These are phyloP conservation scores for Pterophyllum scalare DNA, from an alignment of 2,113 vertebrate species.

Conservation along the genomic window DNA sequence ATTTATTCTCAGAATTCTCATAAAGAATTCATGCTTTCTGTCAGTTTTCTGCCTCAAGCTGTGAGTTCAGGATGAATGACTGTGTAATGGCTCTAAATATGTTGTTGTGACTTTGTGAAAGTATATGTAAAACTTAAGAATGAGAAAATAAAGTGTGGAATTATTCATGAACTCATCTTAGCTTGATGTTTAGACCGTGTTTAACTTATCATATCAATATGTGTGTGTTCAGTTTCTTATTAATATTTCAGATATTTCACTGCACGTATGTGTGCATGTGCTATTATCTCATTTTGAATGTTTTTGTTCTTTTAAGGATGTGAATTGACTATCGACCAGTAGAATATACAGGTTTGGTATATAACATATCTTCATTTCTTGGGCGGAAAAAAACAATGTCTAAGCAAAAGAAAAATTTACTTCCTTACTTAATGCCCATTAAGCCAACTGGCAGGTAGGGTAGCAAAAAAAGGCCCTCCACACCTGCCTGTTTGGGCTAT, in stretches of 20 bases:
- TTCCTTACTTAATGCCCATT: no score
- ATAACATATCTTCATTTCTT: background rate
- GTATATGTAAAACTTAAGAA: conserved; percentile 31
- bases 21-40: conserved; percentile 33
- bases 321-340: background rate
- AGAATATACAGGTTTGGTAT: background rate
- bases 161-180: conserved; percentile 20
- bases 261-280: background rate
- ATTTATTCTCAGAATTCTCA: background rate
- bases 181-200: background rate
- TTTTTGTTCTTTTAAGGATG: background rate
- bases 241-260: conserved; percentile 24
- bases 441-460: no score
- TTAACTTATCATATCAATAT: conserved; percentile 16
- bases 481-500: no score
- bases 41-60: background rate
- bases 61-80: conserved; percentile 12
- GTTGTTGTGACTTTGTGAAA: conserved; percentile 29
- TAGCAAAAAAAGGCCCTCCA: no score
- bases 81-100: conserved; percentile 13
- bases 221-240: conserved; percentile 5
- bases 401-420: no score
- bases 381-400: no score
- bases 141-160: conserved; percentile 1
- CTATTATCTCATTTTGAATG: background rate